Evolutionary conservation across 2,113 vertebrate genomes (phyloP).

Genomic region (Isurus oxyrinchus): DNA sequence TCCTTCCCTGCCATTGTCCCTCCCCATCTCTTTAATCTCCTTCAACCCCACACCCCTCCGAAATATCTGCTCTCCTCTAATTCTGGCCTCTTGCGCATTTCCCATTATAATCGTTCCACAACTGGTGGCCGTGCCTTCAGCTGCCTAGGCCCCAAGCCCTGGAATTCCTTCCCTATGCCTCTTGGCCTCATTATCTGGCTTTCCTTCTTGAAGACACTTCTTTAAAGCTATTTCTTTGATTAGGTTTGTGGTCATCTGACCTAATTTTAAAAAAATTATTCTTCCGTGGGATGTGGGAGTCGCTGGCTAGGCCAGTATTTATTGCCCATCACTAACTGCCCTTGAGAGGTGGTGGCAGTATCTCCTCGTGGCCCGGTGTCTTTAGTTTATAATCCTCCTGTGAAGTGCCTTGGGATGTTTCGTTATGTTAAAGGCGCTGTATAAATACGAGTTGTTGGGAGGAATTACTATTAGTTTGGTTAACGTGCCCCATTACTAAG

Average conservation of each 20-base stretch:
- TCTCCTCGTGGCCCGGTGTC: too few relatives aligned
- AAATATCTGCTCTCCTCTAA: not conserved
- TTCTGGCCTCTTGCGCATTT: not conserved
- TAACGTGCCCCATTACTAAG: not conserved
- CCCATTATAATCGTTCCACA: not conserved
- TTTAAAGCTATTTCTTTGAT: not conserved
- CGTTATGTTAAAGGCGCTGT: too few relatives aligned
- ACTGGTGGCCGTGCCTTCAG: not conserved
- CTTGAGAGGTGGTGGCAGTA: too few relatives aligned
- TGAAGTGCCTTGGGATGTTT: not conserved
- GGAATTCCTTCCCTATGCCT: too few relatives aligned
- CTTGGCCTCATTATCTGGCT: not conserved
- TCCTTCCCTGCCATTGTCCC: not conserved
- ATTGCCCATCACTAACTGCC: too few relatives aligned
- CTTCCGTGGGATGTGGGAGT: too few relatives aligned
- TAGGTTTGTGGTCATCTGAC: not conserved
- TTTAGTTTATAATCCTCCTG: not conserved
- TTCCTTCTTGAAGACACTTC: not conserved
- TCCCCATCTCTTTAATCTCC: not conserved
- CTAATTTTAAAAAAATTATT: not conserved
- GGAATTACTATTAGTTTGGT: not conserved
- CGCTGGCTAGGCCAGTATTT: too few relatives aligned
- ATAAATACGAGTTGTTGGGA: not conserved
- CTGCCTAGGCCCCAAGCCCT: not conserved
- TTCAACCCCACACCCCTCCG: not conserved